Base-by-base conservation (phyloP, 2,888 invertebrate genomes). In the Podotricha telesiphe region DNA sequence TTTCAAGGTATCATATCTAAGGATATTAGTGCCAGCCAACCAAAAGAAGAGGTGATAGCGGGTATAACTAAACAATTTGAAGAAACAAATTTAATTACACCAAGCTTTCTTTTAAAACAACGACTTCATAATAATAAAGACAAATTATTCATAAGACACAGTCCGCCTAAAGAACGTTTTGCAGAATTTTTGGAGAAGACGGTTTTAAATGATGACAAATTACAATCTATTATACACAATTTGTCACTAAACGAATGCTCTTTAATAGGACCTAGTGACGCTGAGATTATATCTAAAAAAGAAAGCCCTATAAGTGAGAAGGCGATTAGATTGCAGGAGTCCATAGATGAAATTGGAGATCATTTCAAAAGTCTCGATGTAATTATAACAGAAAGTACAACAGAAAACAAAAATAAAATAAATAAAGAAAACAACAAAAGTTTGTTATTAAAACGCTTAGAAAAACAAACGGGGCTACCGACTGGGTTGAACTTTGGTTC, bases 151-250 rank as follows among this genome's bases (percentile, higher is more conserved):
- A 87, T 87, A 80, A 83, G 90, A 11, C 88, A 89, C 47, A 91
- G 91, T 77, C 92, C 92, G 55, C 91, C 92, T 34, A 92, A 89
- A 82, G 92, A 91, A 77, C 85, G 85, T 73, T 81, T 93, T 67
- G 82, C 89, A 8, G 88, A 91, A 77, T 93, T 90, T 76, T 78
- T 92, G 42, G 92, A 92, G 76, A 92, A 92, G 82, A 91, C 90
- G 72, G 83, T 92, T 80, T 86, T 91, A 63, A 86, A 87, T 71
- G 87, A 91, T 80, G 87, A 88, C 74, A 93, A 91, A 83, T 86
- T 93, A 78, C 87, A 90, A 75, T 86, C 89, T 0, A 89, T 93
- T 74, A 88, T 93, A 73, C 86, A 92, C 70, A 92, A 91, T 73
- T 80, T 93, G 70, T 91, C 91, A 40, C 80, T 93, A 72, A 86